Evolutionary conservation across 2,113 vertebrate genomes (phyloP), one percentile per base, ranked within the genome.

Genomic region (Oostethus manadensis): DNA sequence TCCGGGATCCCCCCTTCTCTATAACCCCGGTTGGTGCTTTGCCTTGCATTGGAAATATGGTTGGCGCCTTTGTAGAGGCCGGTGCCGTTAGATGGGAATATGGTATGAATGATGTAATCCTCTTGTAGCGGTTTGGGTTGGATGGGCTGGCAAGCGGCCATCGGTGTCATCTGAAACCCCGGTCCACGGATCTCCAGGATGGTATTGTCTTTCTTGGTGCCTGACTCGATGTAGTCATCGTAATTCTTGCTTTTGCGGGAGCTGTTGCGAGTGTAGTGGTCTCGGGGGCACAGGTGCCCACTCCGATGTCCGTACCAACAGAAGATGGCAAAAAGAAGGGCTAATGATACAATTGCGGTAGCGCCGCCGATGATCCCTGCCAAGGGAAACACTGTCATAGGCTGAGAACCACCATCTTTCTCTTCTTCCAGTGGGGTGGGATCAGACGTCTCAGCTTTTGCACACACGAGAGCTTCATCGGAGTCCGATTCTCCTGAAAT

Each of bases 161-260:
- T 88, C 4, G 94, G 93, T 13, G 93, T 90, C 93, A 95, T 97
- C 78, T 96, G 94, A 42, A 97, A 89, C 14, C 93, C 92, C 0
- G 93, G 92, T 16, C 93, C 89, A 4, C 88, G 88, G 69, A 96
- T 93, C 76, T 97, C 94, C 73, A 97, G 83, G 58, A 97, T 96
- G 58, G 92, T 94, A 66, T 91, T 95, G 69, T 97, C 94, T 78
- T 97, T 97, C 84, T 97, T 97, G 63, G 94, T 97, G 70, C 94
- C 94, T 0, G 94, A 94, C 75, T 97, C 94, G 58, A 95, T 85
- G 33, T 96, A 96, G 77, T 94, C 93, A 1, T 94, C 93, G 64
- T 92, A 92, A 68, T 73, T 88, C 68, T 94, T 91, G 67, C 77
- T 90, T 78, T 88, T 89, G 53, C 89, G 82, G 11, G 88, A 83